These are phyloP conservation scores for Drosophila ananassae DNA, from an alignment of 1,140 invertebrate genomes.

Conservation along the genomic window DNA sequence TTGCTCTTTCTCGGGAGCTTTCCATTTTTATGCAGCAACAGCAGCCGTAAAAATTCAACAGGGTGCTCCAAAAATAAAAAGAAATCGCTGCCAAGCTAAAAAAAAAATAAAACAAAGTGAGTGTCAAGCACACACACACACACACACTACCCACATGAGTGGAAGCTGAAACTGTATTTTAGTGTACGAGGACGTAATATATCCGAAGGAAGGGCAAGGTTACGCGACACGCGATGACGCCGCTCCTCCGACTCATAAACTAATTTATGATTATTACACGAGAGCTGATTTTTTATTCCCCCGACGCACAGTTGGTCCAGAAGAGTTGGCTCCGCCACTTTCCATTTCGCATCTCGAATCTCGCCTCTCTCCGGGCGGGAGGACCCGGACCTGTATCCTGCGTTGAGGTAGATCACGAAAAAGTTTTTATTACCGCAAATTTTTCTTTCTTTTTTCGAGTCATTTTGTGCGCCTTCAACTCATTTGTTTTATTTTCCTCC, in stretches of 20 bases:
- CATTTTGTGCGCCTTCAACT: constrained; percentile 29
- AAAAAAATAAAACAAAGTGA: constrained; percentile 15
- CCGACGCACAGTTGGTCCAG: constrained; percentile 24
- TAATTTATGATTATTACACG: constrained; percentile 83
- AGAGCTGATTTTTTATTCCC: constrained; percentile 80
- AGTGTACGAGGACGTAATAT: constrained; percentile 19
- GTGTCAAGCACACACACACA: too few species aligned
- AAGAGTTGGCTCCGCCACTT: constrained; percentile 24
- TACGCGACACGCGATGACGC: constrained; percentile 72
- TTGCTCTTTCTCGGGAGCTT: constrained; percentile 7
- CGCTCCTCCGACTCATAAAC: constrained; percentile 72
- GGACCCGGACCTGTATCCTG: constrained; percentile 34
- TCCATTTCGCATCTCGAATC: constrained; percentile 66
- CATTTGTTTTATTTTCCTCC: constrained; percentile 63
- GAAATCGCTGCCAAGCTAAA: constrained; percentile 11
- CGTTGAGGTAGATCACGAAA: constrained; percentile 80
- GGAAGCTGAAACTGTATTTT: constrained; percentile 8
- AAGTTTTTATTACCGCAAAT: constrained; percentile 78
- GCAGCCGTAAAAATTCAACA: constrained; percentile 77
- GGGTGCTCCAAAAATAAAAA: constrained; percentile 55
- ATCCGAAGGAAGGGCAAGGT: constrained; percentile 71
- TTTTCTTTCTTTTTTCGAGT: constrained; percentile 16
- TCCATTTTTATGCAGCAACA: constrained; percentile 71
- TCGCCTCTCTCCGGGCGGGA: constrained; percentile 53
- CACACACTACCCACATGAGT: constrained; percentile 2